These are phyloP conservation scores for Parnassius mnemosyne DNA, from an alignment of 2,888 invertebrate genomes.

Conservation along the genomic window DNA sequence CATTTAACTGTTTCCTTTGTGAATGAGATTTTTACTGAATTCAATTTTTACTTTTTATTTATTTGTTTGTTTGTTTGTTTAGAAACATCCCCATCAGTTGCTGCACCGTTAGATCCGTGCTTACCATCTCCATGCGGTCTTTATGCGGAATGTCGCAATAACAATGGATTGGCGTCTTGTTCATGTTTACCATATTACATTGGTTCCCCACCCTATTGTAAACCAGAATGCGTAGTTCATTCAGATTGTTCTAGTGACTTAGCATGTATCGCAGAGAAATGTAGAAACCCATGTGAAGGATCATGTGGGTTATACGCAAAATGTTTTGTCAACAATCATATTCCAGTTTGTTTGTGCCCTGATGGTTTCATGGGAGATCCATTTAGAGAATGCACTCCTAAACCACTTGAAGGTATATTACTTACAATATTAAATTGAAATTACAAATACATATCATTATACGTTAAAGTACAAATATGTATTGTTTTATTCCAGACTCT, in stretches of 20 bases:
- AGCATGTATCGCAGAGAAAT: conserved; percentile 85
- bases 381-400: conserved; percentile 83
- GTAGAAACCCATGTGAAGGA: conserved; percentile 85
- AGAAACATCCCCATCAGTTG: conserved; percentile 55
- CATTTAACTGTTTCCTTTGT: neutral
- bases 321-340: conserved; percentile 85
- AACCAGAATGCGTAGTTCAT: conserved; percentile 84
- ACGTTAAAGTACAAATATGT: conserved; percentile 1
- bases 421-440: neutral
- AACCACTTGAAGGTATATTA: conserved; percentile 69
- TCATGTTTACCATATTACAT: conserved; percentile 84
- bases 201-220: conserved; percentile 83
- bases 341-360: conserved; percentile 86
- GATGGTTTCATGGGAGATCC: conserved; percentile 84
- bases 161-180: conserved; percentile 85
- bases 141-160: conserved; percentile 87
- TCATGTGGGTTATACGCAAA: conserved; percentile 84
- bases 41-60: neutral
- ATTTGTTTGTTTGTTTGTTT: conserved; percentile 24
- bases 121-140: conserved; percentile 86
- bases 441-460: neutral
- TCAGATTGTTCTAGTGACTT: conserved; percentile 83
- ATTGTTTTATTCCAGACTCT: conserved; percentile 42
- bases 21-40: neutral
- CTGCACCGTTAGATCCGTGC: conserved; percentile 83